Percentiles rank a stretch among this genome's conserved stretches.
phyloP scores from a whole-genome alignment of 1,140 invertebrate genomes.

The Apis dorsata region DNA sequence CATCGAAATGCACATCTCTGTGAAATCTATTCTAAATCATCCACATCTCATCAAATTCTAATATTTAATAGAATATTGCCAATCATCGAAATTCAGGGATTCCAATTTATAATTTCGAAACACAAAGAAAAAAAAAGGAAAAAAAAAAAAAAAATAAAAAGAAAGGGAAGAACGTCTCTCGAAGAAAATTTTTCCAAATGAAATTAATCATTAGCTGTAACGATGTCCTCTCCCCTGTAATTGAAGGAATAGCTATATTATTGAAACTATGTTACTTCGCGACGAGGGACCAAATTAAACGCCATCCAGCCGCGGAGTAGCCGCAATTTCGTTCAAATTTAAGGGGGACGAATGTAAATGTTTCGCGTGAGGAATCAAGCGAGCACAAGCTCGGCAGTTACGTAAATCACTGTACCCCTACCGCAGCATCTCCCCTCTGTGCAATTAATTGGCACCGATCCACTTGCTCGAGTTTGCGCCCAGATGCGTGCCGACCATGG shows the following conservation, averaged over 20 bases:
- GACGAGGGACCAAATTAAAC: constrained; percentile 33
- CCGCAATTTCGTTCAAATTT: constrained; percentile 31
- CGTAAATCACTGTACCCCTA: constrained; percentile 38
- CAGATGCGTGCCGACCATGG: neutral
- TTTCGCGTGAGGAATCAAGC: constrained; percentile 22
- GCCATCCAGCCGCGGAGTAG: neutral
- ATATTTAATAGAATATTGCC: neutral
- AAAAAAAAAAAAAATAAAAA: neutral
- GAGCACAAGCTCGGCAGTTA: constrained; percentile 9
- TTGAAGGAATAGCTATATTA: constrained; percentile 18
- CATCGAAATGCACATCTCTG: neutral
- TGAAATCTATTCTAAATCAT: no score
- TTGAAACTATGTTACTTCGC: neutral
- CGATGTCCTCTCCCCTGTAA: neutral
- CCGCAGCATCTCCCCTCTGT: neutral
- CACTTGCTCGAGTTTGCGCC: constrained; percentile 14
- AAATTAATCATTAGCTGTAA: neutral
- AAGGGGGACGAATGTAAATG: constrained; percentile 36
- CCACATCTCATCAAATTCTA: no score
- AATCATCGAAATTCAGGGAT: neutral
- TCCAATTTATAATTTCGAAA: neutral
- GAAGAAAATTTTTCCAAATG: neutral
- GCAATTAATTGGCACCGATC: constrained; percentile 38
- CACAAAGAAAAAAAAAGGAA: no score
- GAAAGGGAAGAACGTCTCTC: neutral